These are phyloP conservation scores for Eledone cirrhosa DNA, from an alignment of 2,888 invertebrate genomes.

Conservation along the genomic window DNA sequence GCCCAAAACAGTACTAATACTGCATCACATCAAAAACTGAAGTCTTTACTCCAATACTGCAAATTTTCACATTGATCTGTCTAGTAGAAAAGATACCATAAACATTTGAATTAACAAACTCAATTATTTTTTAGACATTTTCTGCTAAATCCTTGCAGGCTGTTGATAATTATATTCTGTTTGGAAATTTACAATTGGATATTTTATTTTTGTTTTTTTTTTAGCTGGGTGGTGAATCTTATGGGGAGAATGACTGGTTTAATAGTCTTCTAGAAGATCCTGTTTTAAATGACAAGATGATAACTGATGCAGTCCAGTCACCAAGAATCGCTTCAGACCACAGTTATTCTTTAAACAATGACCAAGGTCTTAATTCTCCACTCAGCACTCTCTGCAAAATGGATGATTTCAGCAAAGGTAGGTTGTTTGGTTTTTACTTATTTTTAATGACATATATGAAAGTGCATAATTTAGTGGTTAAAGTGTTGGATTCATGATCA, in stretches of 20 bases:
- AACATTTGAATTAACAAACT: no score
- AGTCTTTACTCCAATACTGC: no score
- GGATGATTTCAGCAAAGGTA: constrained; percentile 31
- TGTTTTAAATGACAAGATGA: constrained; percentile 85
- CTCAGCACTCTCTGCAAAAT: constrained; percentile 26
- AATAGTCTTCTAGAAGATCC: constrained; percentile 65
- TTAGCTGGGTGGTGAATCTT: constrained; percentile 43
- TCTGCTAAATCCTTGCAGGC: background rate
- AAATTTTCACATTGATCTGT: no score
- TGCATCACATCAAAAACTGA: no score
- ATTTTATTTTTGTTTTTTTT: constrained; percentile 30
- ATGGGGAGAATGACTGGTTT: constrained; percentile 63
- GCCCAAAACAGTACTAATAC: no score
- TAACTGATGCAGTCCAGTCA: constrained; percentile 86
- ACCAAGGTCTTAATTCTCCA: constrained; percentile 31
- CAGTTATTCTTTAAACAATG: constrained; percentile 78
- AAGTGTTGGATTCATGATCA: no score
- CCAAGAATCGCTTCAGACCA: constrained; percentile 89
- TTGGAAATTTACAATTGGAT: background rate
- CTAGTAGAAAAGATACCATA: no score
- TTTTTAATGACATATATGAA: no score
- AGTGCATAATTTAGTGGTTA: background rate
- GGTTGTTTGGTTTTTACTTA: background rate
- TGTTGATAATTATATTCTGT: background rate
- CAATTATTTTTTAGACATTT: no score